A percentile compares a stretch with the other conserved stretches of the same genome.
These are phyloP conservation scores for Brachyrhaphis roseni DNA, from an alignment of 2,797 vertebrate species.

Conservation along the genomic window DNA sequence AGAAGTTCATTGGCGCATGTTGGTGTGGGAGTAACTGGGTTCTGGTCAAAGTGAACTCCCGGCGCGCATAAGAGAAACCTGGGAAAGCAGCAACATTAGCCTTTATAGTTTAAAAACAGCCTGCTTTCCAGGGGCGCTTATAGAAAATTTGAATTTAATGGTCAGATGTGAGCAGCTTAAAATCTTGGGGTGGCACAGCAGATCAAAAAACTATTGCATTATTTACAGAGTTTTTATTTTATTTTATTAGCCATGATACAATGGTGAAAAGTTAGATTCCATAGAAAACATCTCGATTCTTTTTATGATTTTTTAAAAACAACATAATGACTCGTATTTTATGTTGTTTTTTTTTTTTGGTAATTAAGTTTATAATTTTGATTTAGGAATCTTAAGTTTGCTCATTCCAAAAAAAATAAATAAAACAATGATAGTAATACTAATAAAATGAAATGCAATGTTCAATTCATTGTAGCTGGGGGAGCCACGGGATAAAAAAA, in stretches of 20 bases:
- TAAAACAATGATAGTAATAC: too few species aligned
- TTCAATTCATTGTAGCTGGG: too few species aligned
- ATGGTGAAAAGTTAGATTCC: neutral
- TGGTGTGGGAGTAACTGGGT: slow-evolving; percentile 42
- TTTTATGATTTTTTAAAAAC: neutral
- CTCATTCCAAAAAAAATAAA: too few species aligned
- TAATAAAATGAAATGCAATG: too few species aligned
- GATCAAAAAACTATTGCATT: neutral
- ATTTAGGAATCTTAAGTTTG: too few species aligned
- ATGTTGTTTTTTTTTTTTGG: too few species aligned
- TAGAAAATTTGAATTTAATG: neutral
- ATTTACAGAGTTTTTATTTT: neutral
- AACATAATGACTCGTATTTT: too few species aligned
- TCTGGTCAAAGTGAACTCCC: slow-evolving; percentile 56
- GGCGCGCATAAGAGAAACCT: slow-evolving; percentile 53
- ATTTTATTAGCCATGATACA: neutral
- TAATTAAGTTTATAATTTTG: too few species aligned
- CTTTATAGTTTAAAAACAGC: slow-evolving; percentile 53
- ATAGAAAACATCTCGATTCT: neutral
- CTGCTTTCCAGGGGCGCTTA: neutral
- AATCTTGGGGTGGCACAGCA: neutral
- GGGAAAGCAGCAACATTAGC: slow-evolving; percentile 46
- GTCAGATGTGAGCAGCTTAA: neutral
- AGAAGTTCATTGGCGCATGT: slow-evolving; percentile 19
- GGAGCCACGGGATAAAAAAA: neutral